These are phyloP conservation scores for Diceros bicornis DNA, from an alignment of 2,797 vertebrate genomes.

Conservation along the genomic window DNA sequence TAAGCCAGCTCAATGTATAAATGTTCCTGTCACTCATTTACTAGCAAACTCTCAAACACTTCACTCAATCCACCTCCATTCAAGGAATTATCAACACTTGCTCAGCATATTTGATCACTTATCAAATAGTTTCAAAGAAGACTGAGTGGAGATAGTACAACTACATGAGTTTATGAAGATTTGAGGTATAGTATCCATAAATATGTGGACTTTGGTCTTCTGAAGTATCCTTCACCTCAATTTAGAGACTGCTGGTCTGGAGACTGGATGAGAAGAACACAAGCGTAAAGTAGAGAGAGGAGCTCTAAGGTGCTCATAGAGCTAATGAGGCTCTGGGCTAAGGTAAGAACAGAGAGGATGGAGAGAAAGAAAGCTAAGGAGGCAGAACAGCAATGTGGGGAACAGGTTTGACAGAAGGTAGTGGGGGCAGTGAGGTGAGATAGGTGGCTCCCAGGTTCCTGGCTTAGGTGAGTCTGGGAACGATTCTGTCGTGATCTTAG, in stretches of 20 bases:
- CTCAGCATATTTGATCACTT: background rate
- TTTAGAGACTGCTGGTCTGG: background rate
- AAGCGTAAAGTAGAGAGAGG: background rate
- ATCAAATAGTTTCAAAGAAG: background rate
- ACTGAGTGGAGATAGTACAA: background rate
- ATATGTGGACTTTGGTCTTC: background rate
- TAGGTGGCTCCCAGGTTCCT: background rate
- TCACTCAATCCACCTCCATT: background rate
- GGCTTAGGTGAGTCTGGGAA: background rate
- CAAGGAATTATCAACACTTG: background rate
- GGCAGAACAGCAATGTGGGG: no score
- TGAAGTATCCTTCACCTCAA: background rate
- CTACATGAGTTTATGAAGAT: background rate
- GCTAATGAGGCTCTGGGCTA: background rate
- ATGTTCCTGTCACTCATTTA: background rate
- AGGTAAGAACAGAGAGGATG: background rate
- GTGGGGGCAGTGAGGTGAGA: background rate
- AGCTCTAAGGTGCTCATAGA: background rate
- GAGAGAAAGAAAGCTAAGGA: background rate
- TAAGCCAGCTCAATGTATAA: background rate
- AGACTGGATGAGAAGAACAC: background rate
- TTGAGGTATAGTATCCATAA: background rate
- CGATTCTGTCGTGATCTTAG: background rate
- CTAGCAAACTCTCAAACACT: background rate
- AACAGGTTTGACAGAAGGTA: background rate